Evolutionary conservation across 2,113 vertebrate genomes (phyloP).

Genomic region (Panurus biarmicus): DNA sequence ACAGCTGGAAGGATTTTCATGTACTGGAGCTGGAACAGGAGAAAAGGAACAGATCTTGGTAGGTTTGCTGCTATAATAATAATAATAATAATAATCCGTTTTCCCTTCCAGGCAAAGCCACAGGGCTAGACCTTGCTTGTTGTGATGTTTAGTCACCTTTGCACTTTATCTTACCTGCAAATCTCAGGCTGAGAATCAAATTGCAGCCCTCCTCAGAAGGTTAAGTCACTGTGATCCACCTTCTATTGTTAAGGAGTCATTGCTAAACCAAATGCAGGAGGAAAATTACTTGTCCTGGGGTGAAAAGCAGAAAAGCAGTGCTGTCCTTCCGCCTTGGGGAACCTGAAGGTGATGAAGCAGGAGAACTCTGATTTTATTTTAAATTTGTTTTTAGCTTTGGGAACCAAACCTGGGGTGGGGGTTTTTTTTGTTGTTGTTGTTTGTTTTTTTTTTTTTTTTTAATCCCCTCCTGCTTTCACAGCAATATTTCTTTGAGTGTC

Average conservation of each 20-base stretch:
- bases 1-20: slow-evolving; percentile 36
- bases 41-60: slow-evolving; percentile 40
- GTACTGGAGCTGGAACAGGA: slow-evolving; percentile 28
- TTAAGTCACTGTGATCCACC: slow-evolving; percentile 54
- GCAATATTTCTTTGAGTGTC: neutral
- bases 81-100: slow-evolving; percentile 18
- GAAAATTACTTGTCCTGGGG: slow-evolving; percentile 46
- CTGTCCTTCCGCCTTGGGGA: neutral
- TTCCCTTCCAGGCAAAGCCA: slow-evolving; percentile 51
- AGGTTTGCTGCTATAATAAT: slow-evolving; percentile 7
- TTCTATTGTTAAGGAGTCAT: slow-evolving; percentile 47
- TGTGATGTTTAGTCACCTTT: slow-evolving; percentile 64
- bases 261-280: slow-evolving; percentile 37
- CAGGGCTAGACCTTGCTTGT: slow-evolving; percentile 46
- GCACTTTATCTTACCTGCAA: slow-evolving; percentile 56
- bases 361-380: neutral
- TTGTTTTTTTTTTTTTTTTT: neutral
- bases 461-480: neutral
- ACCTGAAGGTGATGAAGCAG: neutral
- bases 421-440: too few relatives aligned
- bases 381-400: neutral
- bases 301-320: slow-evolving; percentile 5
- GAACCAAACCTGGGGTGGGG: neutral
- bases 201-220: slow-evolving; percentile 43
- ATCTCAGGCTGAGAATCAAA: slow-evolving; percentile 58